Conservation (phyloP, 2,888 invertebrate genomes). For the Pogonocherus hispidulus region DNA sequence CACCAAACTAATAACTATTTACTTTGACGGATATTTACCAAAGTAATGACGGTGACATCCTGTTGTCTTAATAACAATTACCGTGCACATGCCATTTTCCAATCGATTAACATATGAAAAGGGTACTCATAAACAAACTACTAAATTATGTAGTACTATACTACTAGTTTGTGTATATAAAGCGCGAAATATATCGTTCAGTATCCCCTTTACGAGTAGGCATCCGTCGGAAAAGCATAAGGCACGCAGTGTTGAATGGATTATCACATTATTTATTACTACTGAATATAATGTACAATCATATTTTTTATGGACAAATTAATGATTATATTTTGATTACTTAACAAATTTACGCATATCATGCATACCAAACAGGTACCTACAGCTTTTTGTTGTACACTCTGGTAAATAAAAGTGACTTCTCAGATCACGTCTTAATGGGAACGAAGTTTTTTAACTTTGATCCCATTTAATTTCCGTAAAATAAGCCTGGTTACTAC, state of each 20-base stretch:
- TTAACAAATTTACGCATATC: constrained; percentile 40
- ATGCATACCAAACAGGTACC: constrained; percentile 39
- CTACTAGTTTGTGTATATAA: not conserved
- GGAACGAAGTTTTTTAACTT: constrained; percentile 46
- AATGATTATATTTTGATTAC: constrained; percentile 23
- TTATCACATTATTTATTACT: not conserved
- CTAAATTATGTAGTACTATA: not conserved
- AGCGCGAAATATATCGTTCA: not conserved
- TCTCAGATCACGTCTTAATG: constrained; percentile 46
- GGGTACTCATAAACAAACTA: not conserved
- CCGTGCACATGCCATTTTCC: constrained; percentile 1
- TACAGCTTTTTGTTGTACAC: constrained; percentile 29
- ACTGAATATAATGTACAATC: not conserved
- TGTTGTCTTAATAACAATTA: constrained; percentile 53
- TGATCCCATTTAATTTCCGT: constrained; percentile 47
- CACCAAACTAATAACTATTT: constrained; percentile 52
- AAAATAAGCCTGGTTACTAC: constrained; percentile 48
- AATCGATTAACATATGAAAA: constrained; percentile 8
- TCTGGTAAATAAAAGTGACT: constrained; percentile 39
- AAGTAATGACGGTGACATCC: constrained; percentile 50
- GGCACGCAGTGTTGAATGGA: not conserved
- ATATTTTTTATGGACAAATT: not conserved
- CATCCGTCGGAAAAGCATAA: constrained; percentile 3
- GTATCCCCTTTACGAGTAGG: not conserved
- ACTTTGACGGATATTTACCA: constrained; percentile 50